Conservation (phyloP, 1,140 invertebrate genomes). For the Dinoponera quadriceps region DNA sequence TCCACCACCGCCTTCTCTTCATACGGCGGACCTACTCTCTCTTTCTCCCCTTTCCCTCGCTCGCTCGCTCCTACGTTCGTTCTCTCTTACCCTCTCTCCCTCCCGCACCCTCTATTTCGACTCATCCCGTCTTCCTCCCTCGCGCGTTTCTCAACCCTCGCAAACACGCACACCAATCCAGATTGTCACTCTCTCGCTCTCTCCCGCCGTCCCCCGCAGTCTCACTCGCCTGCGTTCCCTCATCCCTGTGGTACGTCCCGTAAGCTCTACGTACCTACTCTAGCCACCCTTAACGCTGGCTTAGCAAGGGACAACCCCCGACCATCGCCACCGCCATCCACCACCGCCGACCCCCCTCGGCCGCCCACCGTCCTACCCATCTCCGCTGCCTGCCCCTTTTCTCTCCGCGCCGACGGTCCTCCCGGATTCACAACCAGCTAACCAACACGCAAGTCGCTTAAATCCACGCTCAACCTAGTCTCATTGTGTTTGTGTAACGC, state of each 20-base stretch:
- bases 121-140: conserved; percentile 47
- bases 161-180: conserved; percentile 60
- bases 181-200: conserved; percentile 70
- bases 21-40: conserved; percentile 64
- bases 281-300: conserved; percentile 83
- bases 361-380: conserved; percentile 43
- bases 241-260: conserved; percentile 67
- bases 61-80: background rate
- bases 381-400: conserved; percentile 62
- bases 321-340: conserved; percentile 64
- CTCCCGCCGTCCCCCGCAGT: conserved; percentile 58
- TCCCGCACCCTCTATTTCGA: conserved; percentile 67
- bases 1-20: conserved; percentile 73
- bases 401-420: conserved; percentile 68
- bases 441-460: conserved; percentile 82
- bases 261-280: conserved; percentile 78
- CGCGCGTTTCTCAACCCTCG: conserved; percentile 60
- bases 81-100: conserved; percentile 67
- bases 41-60: conserved; percentile 24
- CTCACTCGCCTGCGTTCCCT: conserved; percentile 59
- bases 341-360: conserved; percentile 44
- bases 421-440: conserved; percentile 79
- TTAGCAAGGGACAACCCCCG: conserved; percentile 80
- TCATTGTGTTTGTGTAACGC: conserved; percentile 79
- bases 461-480: conserved; percentile 79